Evolutionary conservation across 2,888 invertebrate genomes (phyloP).

Genomic region (Caenorhabditis panamensis): DNA sequence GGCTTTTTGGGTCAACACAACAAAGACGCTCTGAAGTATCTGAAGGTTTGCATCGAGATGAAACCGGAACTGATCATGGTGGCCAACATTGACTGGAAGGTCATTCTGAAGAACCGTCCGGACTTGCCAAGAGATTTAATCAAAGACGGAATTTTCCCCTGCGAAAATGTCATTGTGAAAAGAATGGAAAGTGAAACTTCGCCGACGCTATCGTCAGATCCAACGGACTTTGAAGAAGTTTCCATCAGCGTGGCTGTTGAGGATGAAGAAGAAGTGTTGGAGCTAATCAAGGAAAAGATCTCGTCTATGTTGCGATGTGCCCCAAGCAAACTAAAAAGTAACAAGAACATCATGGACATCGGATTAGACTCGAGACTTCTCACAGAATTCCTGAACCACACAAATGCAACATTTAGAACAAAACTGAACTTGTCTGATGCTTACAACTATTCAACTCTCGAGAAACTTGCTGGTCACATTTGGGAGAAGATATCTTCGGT

Average conservation of each 20-base stretch:
- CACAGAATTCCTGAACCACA: conserved; percentile 53
- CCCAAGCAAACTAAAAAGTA: conserved; percentile 47
- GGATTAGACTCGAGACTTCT: conserved; percentile 71
- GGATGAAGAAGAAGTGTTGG: conserved; percentile 60
- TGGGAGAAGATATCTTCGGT: conserved; percentile 32
- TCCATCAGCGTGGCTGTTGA: conserved; percentile 40
- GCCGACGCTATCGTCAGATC: background rate
- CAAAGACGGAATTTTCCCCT: conserved; percentile 37
- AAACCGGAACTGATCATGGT: conserved; percentile 69
- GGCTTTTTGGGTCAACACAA: conserved; percentile 75
- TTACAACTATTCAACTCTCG: conserved; percentile 69
- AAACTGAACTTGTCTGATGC: conserved; percentile 65
- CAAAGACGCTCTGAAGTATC: conserved; percentile 70
- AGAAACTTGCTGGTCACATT: conserved; percentile 61
- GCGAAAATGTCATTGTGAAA: conserved; percentile 19
- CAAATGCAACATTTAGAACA: conserved; percentile 59
- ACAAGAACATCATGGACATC: conserved; percentile 71
- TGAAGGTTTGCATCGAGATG: conserved; percentile 68
- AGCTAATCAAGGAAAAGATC: conserved; percentile 44
- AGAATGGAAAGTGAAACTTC: conserved; percentile 24
- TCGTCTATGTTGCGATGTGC: conserved; percentile 28
- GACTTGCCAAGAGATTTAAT: conserved; percentile 70
- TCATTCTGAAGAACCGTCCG: conserved; percentile 67
- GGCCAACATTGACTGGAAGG: conserved; percentile 74
- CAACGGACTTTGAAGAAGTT: conserved; percentile 35